Conservation (phyloP, 2,113 vertebrate genomes). For the Panthera tigris region DNA sequence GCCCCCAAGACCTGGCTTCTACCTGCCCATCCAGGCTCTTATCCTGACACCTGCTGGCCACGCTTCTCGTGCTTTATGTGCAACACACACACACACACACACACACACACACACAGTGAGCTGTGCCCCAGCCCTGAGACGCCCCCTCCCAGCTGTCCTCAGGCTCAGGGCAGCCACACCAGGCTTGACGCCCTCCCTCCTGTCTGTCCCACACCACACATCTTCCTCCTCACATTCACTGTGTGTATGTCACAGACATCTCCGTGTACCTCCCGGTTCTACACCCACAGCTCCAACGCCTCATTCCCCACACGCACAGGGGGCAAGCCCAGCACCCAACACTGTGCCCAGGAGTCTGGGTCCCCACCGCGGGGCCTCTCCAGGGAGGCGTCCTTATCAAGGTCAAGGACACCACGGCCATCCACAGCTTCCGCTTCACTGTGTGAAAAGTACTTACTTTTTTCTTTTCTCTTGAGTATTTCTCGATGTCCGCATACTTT, state of each 20-base stretch:
- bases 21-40: neutral
- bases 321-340: neutral
- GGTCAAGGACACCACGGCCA: too few relatives aligned
- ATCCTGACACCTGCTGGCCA: neutral
- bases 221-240: neutral
- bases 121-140: too few relatives aligned
- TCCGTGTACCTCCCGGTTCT: fast-evolving
- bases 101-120: neutral
- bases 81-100: neutral
- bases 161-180: neutral
- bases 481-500: neutral
- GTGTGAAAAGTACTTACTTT: neutral
- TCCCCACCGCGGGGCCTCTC: fast-evolving
- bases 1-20: neutral
- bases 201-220: neutral
- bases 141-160: neutral
- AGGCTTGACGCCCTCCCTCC: neutral
- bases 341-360: fast-evolving
- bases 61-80: too few relatives aligned
- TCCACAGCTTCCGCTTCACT: too few relatives aligned
- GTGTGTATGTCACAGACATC: fast-evolving
- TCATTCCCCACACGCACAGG: neutral
- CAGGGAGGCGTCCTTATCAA: fast-evolving
- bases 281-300: neutral
- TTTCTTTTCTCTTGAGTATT: constrained; percentile 31